phyloP scores from a whole-genome alignment of 2,797 vertebrate genomes.

The Sebastes miniatus region DNA sequence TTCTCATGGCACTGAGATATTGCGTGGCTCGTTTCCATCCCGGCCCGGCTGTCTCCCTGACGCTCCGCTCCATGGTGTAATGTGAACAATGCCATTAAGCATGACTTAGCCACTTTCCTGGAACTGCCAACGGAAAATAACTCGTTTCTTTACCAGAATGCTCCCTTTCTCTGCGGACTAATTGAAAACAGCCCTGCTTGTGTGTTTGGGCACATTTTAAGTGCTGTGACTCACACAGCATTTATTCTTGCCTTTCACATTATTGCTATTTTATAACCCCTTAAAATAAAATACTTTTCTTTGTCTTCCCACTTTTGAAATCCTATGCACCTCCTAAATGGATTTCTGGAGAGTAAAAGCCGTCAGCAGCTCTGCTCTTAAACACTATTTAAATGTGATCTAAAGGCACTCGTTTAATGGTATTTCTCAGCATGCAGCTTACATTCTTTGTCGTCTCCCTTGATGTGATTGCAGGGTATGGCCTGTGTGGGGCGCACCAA shows the following conservation, averaged over 20 bases:
- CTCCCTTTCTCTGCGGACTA: slow-evolving; percentile 56
- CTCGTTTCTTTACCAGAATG: slow-evolving; percentile 70
- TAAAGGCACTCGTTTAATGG: background rate
- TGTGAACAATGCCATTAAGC: slow-evolving; percentile 72
- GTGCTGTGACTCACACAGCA: slow-evolving; percentile 58
- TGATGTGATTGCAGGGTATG: slow-evolving; percentile 88
- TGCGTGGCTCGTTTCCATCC: slow-evolving; percentile 33
- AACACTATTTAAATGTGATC: background rate
- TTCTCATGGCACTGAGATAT: slow-evolving; percentile 33
- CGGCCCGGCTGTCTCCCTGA: slow-evolving; percentile 39
- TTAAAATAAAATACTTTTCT: slow-evolving; percentile 28
- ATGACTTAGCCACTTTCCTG: slow-evolving; percentile 74
- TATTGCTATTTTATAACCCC: slow-evolving; percentile 31
- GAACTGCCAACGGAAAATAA: slow-evolving; percentile 73
- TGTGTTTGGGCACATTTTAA: slow-evolving; percentile 62
- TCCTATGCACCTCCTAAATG: background rate
- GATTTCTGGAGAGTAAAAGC: background rate
- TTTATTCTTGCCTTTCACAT: slow-evolving; percentile 41
- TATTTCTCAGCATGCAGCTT: background rate
- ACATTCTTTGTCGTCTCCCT: slow-evolving; percentile 5
- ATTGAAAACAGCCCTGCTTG: slow-evolving; percentile 73
- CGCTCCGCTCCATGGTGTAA: slow-evolving; percentile 55
- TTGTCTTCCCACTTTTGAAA: slow-evolving; percentile 4
- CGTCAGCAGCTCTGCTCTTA: background rate
- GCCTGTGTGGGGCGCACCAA: slow-evolving; percentile 98